phyloP scores from a whole-genome alignment of 2,113 vertebrate species.

The Neofelis nebulosa region DNA sequence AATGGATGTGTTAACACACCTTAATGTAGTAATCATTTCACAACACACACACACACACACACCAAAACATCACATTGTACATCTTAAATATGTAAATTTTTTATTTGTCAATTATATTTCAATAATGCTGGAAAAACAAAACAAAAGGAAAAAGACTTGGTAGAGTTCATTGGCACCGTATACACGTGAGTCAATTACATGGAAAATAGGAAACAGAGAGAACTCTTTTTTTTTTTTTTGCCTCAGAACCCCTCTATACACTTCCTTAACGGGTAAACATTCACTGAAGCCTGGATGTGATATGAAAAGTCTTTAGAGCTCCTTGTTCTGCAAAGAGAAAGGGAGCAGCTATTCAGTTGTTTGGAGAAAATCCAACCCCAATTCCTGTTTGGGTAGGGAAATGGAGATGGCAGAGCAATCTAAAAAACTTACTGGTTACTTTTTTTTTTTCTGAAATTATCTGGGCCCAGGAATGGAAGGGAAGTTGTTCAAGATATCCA shows the following conservation, averaged over 20 bases:
- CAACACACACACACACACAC: not conserved
- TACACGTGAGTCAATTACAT: not conserved
- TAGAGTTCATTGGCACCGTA: not conserved
- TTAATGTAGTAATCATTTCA: not conserved
- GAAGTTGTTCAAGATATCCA: not conserved
- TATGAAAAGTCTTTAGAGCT: not conserved
- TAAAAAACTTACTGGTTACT: not conserved
- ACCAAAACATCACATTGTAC: not conserved
- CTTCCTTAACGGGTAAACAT: not conserved
- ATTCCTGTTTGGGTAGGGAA: not conserved
- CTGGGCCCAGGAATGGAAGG: not conserved
- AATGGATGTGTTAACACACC: not conserved
- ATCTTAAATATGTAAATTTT: not conserved
- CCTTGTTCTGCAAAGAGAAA: not conserved
- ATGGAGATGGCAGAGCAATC: not conserved
- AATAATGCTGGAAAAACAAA: not conserved
- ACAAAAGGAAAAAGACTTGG: not conserved
- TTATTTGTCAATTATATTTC: not conserved
- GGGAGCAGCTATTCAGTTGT: not conserved
- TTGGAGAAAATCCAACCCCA: not conserved
- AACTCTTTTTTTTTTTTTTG: not conserved
- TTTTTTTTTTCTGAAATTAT: conserved; percentile 16
- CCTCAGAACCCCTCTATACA: not conserved
- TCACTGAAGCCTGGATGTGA: not conserved
- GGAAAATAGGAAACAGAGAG: not conserved